Evolutionary conservation across 2,797 vertebrate species (phyloP).

Genomic region (Nannoperca obscura): DNA sequence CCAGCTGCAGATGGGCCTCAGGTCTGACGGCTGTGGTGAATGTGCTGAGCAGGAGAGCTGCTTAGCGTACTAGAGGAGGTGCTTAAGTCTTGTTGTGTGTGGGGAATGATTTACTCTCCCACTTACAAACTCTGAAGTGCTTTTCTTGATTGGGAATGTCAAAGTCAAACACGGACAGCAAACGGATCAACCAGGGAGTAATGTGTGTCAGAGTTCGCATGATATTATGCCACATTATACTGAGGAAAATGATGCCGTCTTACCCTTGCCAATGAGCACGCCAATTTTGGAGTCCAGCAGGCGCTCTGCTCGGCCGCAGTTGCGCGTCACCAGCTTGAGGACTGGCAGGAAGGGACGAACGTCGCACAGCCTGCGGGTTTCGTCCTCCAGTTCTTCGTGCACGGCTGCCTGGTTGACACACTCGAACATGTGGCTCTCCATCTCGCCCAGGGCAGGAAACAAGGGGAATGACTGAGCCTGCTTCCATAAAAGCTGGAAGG

Average conservation of each 20-base stretch:
- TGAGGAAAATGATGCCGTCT: conserved; percentile 19
- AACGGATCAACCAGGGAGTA: conserved; percentile 14
- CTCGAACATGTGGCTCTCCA: conserved; percentile 98
- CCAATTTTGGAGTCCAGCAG: conserved; percentile 96
- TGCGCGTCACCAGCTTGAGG: conserved; percentile 93
- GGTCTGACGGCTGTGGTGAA: conserved; percentile 28
- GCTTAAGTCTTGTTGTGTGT: conserved; percentile 19
- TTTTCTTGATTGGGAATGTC: conserved; percentile 48
- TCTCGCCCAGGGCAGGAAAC: conserved; percentile 93
- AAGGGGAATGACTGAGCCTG: conserved; percentile 95
- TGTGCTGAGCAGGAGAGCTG: conserved; percentile 18
- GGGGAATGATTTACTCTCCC: conserved; percentile 37
- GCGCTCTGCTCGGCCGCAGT: conserved; percentile 94
- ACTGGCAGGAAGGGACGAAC: conserved; percentile 97
- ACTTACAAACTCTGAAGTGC: conserved; percentile 53
- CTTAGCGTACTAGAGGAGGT: conserved; percentile 36
- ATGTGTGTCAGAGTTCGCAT: not conserved
- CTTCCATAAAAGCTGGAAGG: conserved; percentile 95
- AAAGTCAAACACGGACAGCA: conserved; percentile 38
- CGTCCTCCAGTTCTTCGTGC: conserved; percentile 97
- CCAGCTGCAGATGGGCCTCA: conserved; percentile 34
- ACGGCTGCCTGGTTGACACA: conserved; percentile 98
- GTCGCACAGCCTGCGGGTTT: conserved; percentile 95
- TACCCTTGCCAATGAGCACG: conserved; percentile 98
- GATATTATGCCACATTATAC: conserved; percentile 8